These are phyloP conservation scores for Tenualosa ilisha DNA, from an alignment of 2,797 vertebrate genomes.

Conservation along the genomic window DNA sequence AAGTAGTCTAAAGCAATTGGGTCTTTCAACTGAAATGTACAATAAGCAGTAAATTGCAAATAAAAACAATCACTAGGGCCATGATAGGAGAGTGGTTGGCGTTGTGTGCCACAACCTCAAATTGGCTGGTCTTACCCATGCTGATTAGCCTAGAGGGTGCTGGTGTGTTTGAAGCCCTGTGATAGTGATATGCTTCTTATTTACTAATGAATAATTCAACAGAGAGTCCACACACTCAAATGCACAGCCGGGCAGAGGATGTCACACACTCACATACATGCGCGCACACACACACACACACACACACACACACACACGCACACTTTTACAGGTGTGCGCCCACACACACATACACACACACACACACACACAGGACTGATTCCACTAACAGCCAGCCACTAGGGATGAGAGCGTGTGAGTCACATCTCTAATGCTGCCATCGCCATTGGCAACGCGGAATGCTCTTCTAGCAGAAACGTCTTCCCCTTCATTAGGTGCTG, in stretches of 20 bases:
- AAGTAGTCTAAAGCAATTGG: not conserved
- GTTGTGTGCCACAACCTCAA: not conserved
- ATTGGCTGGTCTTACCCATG: not conserved
- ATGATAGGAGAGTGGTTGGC: not conserved
- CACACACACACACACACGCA: not conserved
- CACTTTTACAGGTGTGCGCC: not conserved
- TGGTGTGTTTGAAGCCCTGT: constrained; percentile 23
- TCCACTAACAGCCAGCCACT: constrained; percentile 35
- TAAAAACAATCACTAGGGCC: no score
- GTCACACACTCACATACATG: not conserved
- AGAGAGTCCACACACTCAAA: constrained; percentile 14
- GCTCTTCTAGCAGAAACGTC: constrained; percentile 36
- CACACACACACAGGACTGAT: constrained; percentile 14
- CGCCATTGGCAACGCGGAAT: constrained; percentile 40
- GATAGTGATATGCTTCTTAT: constrained; percentile 12
- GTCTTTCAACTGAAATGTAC: no score
- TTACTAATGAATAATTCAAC: constrained; percentile 42
- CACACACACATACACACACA: not conserved
- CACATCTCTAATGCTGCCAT: constrained; percentile 43
- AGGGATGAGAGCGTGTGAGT: constrained; percentile 37
- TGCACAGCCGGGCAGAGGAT: not conserved
- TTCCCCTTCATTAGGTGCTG: not conserved
- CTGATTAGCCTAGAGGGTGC: constrained; percentile 7
- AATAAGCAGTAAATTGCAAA: no score
- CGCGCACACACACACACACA: not conserved